These are phyloP conservation scores for Sycophila sp. DNA, from an alignment of 1,140 invertebrate species.

Conservation along the genomic window DNA sequence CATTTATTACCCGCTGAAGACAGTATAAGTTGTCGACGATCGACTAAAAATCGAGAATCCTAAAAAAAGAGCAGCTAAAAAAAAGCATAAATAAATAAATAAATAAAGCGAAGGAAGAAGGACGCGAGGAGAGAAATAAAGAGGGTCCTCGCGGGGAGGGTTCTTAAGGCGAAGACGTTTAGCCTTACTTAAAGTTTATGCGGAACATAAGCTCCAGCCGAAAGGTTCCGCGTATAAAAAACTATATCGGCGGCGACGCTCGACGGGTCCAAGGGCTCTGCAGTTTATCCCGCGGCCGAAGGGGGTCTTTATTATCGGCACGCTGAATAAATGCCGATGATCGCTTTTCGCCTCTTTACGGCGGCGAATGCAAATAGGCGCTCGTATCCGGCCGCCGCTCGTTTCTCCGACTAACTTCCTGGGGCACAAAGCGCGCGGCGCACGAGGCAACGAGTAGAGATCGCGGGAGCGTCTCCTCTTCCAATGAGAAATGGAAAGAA, in stretches of 20 bases:
- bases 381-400: conserved; percentile 52
- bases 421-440: no score
- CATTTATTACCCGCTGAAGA: no score
- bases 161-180: conserved; percentile 24
- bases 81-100: not conserved
- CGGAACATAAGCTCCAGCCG: conserved; percentile 52
- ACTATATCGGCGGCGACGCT: not conserved
- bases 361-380: conserved; percentile 58
- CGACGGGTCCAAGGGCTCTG: not conserved
- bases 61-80: no score
- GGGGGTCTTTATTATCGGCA: conserved; percentile 51
- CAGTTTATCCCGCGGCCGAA: conserved; percentile 31
- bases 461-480: not conserved
- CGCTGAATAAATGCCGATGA: conserved; percentile 40
- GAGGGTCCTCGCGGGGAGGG: not conserved
- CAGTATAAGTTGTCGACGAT: no score
- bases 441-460: not conserved
- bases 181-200: conserved; percentile 50
- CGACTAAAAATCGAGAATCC: conserved; percentile 22
- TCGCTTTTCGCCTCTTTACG: conserved; percentile 57
- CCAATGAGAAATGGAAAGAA: not conserved
- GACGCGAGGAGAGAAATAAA: conserved; percentile 27
- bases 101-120: not conserved
- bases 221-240: conserved; percentile 25
- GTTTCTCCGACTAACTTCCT: no score